phyloP scores from a whole-genome alignment of 2,797 vertebrate species.

The Gadopsis marmoratus region DNA sequence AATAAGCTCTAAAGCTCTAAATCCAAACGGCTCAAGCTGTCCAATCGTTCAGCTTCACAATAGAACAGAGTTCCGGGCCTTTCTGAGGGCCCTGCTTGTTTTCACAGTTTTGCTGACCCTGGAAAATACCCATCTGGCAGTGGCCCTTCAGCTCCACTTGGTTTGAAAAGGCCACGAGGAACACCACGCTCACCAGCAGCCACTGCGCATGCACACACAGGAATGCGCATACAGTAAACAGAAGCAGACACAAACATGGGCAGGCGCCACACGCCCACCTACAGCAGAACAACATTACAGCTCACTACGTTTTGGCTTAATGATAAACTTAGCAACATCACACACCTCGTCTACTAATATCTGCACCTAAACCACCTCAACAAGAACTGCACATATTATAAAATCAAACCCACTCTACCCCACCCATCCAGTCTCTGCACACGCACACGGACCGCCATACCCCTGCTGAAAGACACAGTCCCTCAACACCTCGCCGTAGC shows the following conservation, averaged over 20 bases:
- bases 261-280: conserved; percentile 28
- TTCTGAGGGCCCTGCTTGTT: conserved; percentile 80
- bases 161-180: conserved; percentile 67
- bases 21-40: conserved; percentile 79
- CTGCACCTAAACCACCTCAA: background rate
- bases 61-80: conserved; percentile 78
- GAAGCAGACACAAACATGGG: conserved; percentile 57
- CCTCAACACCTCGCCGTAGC: conserved; percentile 75
- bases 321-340: conserved; percentile 13
- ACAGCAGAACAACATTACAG: conserved; percentile 9
- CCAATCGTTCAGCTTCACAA: conserved; percentile 76
- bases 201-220: conserved; percentile 60
- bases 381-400: conserved; percentile 29
- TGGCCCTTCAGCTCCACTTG: conserved; percentile 61
- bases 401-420: conserved; percentile 45
- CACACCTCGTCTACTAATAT: conserved; percentile 1
- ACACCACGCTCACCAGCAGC: conserved; percentile 32
- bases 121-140: conserved; percentile 84
- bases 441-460: conserved; percentile 61
- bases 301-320: background rate
- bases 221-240: conserved; percentile 50
- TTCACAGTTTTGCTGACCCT: conserved; percentile 83
- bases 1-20: conserved; percentile 83
- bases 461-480: conserved; percentile 75
- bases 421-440: conserved; percentile 40